These are phyloP conservation scores for Listronotus oregonensis DNA, from an alignment of 1,140 invertebrate genomes.

Conservation along the genomic window DNA sequence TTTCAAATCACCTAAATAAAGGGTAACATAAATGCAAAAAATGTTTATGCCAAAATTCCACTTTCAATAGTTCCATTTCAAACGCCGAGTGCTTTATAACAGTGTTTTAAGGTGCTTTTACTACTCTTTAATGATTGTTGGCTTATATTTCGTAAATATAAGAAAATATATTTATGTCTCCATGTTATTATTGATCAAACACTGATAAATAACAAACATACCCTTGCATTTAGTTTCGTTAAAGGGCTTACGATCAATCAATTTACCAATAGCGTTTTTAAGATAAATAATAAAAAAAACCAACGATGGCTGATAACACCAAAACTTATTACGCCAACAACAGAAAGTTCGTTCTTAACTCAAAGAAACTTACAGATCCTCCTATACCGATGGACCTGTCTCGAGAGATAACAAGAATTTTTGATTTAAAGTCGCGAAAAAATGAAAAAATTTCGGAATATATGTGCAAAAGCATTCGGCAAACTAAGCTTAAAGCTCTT, in stretches of 20 bases:
- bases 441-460: constrained; percentile 33
- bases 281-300: background rate
- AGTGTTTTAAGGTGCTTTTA: too few species aligned
- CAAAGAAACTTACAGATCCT: constrained; percentile 5
- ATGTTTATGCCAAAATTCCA: too few species aligned
- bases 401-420: constrained; percentile 28
- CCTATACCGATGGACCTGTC: constrained; percentile 26
- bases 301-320: constrained; percentile 5
- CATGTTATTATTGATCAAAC: constrained; percentile 1
- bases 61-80: too few species aligned
- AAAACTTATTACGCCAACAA: constrained; percentile 2
- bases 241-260: background rate
- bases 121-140: too few species aligned
- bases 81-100: too few species aligned
- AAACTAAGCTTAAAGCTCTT: constrained; percentile 27
- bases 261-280: background rate
- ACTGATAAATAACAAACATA: background rate
- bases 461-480: constrained; percentile 33
- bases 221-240: background rate
- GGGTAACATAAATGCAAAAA: too few species aligned
- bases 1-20: too few species aligned
- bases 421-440: constrained; percentile 14
- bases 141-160: background rate
- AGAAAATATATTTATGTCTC: background rate
- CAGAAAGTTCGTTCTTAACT: background rate